Base-by-base conservation (phyloP, 2,797 vertebrate genomes). In the Enteromius anoplus region DNA sequence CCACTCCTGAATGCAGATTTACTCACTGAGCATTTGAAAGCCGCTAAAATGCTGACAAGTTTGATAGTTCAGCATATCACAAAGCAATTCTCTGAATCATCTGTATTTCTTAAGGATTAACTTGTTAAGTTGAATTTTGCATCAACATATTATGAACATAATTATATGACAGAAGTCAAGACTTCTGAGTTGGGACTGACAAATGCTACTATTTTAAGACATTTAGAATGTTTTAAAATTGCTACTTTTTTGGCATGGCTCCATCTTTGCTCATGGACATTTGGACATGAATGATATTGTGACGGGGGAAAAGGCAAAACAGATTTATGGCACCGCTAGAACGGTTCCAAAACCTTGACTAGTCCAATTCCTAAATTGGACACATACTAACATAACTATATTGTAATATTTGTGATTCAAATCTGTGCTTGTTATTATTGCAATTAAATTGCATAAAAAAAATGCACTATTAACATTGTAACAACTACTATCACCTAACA, bases 1-100 rank as follows among this genome's bases (percentile, higher is more conserved):
- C 64, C 12, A 78, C 29, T 21, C 15, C 15, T 69, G 34, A 70
- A 80, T 80, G 23, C 2, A 45, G 51, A 47, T 71, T 58, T 58
- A 32, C 37, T 21, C 17, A 29, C 10, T 21, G 49, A 70, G 78
- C 58, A 42, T 40, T 32, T n/a, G 42, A 60, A 69, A 58, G 51
- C 78, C 32, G 4, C n/a, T 26, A 55, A 69, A 10, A 65, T 55
- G 65, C 65, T 58, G 34, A 80, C 6, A 55, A 17, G 26, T 69
- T 80, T 49, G 53, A 21, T 55, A 40, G 69, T 42, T 15, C 8
- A 26, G 15, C 23, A 58, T 80, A 34, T 80, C 34, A 69, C 15
- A 37, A 80, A 68, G 6, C 11, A 14, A n/a, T 14, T 66, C 45
- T 37, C 19, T 51, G 34, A 73, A 53, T 8, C 5, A 53, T n/a